Base-by-base conservation (phyloP, 2,797 vertebrate genomes). In the Coregonus sp. region DNA sequence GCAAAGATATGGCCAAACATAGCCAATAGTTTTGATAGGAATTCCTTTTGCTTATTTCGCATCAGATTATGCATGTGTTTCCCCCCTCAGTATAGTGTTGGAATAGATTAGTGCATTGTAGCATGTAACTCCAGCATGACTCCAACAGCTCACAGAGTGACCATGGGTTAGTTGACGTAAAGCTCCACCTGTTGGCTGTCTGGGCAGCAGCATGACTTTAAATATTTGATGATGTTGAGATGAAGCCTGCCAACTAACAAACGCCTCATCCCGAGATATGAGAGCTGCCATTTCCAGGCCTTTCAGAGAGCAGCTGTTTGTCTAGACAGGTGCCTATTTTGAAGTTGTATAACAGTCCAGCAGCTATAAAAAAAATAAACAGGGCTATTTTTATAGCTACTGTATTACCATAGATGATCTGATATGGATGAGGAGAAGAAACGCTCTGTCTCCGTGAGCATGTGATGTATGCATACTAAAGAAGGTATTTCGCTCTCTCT, bases 131-230 rank as follows among this genome's bases (percentile, higher is more conserved):
- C 31, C 65, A 67, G 31, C 65, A 67, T 35, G 16, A 40, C 18
- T 25, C 68, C 35, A 40, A 6, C 35, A 20, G 68, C 18, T 37
- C 37, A 40, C 56, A 59, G 56, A 67, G 12, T 16, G 66, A 15
- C 66, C 16, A 5, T 15, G 15, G 14, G 15, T 4, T 73, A 16
- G 29, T 35, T 35, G 35, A 72, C 66, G 40, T 51, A 52, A 74
- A 73, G 85, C 86, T 81, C 91, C 89, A 79, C 82, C 91, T 90
- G 81, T 81, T 87, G 90, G 86, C 68, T 37, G 0, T 50, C 25
- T 61, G 35, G 51, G 52, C 25, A 2, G 5, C 79, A 75, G 82
- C 83, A 70, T 1, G 4, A 73, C 52, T 40, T 37, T 73, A 35
- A 78, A 56, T 65, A 72, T 67, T 72, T 69, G 37, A 73, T 47